phyloP scores from a whole-genome alignment of 1,140 invertebrate genomes.

The Panonychus citri region DNA sequence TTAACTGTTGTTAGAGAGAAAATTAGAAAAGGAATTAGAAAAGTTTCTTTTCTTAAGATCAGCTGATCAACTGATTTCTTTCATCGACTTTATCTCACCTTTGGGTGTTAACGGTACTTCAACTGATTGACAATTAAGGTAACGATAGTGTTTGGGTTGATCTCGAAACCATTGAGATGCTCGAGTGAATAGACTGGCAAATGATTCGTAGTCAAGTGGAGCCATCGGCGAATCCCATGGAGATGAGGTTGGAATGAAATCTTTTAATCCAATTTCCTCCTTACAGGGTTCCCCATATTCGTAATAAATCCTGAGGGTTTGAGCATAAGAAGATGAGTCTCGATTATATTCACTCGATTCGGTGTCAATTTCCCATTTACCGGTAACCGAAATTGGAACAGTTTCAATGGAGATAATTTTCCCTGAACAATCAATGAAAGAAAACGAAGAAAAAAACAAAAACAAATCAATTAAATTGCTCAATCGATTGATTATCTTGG shows the following conservation, averaged over 20 bases:
- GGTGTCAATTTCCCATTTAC: conserved; percentile 3
- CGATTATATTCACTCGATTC: background rate
- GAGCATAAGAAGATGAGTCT: no score
- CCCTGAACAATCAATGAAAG: background rate
- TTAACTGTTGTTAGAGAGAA: background rate
- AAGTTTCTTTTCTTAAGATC: background rate
- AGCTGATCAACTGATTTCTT: no score
- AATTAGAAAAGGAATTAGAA: background rate
- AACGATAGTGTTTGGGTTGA: background rate
- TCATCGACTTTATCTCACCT: no score
- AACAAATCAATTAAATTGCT: background rate
- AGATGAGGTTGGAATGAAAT: conserved; percentile 3
- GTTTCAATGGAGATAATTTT: conserved; percentile 6
- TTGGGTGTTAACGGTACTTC: background rate
- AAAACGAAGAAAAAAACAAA: background rate
- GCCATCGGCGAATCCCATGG: conserved; percentile 6
- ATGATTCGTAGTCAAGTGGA: conserved; percentile 3
- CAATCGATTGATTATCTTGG: no score
- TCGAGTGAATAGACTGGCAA: background rate
- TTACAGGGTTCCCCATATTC: background rate
- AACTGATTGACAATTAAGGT: background rate
- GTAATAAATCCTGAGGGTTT: conserved; percentile 5
- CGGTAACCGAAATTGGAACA: background rate
- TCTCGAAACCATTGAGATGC: background rate
- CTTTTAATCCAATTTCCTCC: conserved; percentile 1